A percentile compares a stretch with the other conserved stretches of the same genome.
phyloP scores from a whole-genome alignment of 2,888 invertebrate genomes.

The Pammene aurita region DNA sequence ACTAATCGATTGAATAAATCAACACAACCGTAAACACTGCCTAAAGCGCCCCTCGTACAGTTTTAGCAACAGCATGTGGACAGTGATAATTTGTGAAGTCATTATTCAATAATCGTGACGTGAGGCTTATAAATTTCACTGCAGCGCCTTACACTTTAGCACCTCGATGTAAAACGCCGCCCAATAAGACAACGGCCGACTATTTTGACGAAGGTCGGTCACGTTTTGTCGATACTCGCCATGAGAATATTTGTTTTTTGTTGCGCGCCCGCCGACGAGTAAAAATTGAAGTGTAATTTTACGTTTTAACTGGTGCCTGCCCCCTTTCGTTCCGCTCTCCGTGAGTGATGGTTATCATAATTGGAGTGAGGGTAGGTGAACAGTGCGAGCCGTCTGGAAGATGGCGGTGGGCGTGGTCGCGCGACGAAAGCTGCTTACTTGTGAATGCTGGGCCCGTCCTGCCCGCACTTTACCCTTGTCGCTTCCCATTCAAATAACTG shows the following conservation, averaged over 20 bases:
- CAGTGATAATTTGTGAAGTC: constrained; percentile 72
- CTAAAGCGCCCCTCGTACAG: not conserved
- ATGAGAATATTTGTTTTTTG: constrained; percentile 84
- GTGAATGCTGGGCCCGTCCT: constrained; percentile 33
- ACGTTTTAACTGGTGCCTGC: constrained; percentile 82
- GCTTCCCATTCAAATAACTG: constrained; percentile 27
- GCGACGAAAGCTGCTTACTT: constrained; percentile 56
- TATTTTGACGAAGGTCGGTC: constrained; percentile 83
- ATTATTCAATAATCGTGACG: constrained; percentile 82
- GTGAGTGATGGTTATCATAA: constrained; percentile 83
- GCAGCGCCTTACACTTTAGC: constrained; percentile 82
- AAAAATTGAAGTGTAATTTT: constrained; percentile 83
- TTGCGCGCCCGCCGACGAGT: constrained; percentile 77
- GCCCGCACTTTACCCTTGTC: constrained; percentile 28
- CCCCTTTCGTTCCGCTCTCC: constrained; percentile 83
- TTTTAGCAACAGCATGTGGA: constrained; percentile 51
- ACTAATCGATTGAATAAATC: not conserved
- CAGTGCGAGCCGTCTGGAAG: constrained; percentile 66
- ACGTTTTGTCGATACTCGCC: constrained; percentile 82
- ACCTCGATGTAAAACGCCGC: constrained; percentile 78
- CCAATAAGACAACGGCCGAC: constrained; percentile 79
- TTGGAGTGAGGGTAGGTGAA: constrained; percentile 80
- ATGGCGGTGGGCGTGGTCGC: constrained; percentile 68
- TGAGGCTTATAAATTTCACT: constrained; percentile 77
- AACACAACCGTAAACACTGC: not conserved